Conservation (phyloP, 2,888 invertebrate genomes). For the Diaphora mendica region DNA sequence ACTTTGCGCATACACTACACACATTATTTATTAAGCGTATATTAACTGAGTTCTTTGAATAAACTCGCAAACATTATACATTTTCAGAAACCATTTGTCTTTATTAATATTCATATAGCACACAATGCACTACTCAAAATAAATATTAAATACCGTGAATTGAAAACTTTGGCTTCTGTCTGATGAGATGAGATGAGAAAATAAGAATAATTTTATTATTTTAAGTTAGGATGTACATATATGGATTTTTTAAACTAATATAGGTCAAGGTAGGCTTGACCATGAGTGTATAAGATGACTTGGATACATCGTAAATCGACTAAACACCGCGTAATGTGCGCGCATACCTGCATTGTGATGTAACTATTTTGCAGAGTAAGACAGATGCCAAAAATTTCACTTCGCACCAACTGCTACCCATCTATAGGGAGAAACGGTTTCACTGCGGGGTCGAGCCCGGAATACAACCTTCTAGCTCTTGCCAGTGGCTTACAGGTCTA, state of each 20-base stretch:
- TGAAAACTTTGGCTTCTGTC: slow-evolving; percentile 12
- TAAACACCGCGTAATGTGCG: slow-evolving; percentile 56
- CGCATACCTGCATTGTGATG: slow-evolving; percentile 79
- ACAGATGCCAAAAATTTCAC: slow-evolving; percentile 76
- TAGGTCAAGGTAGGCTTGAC: slow-evolving; percentile 32
- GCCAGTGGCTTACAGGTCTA: neutral
- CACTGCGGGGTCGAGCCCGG: slow-evolving; percentile 44
- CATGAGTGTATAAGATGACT: slow-evolving; percentile 27
- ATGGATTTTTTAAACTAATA: slow-evolving; percentile 11
- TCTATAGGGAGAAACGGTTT: slow-evolving; percentile 42
- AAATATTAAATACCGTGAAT: slow-evolving; percentile 18
- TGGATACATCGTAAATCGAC: slow-evolving; percentile 46
- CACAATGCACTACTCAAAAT: slow-evolving; percentile 2
- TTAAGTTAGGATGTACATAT: neutral
- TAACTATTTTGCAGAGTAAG: slow-evolving; percentile 77
- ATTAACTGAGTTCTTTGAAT: neutral
- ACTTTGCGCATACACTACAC: neutral
- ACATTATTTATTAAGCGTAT: neutral
- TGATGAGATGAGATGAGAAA: too few relatives aligned
- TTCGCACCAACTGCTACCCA: slow-evolving; percentile 56
- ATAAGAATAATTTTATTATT: too few relatives aligned
- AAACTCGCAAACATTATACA: neutral
- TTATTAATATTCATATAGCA: slow-evolving; percentile 25
- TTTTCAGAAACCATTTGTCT: neutral
- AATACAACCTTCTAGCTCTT: slow-evolving; percentile 34